phyloP scores from a whole-genome alignment of 1,140 invertebrate species.

The Drosophila prosaltans region DNA sequence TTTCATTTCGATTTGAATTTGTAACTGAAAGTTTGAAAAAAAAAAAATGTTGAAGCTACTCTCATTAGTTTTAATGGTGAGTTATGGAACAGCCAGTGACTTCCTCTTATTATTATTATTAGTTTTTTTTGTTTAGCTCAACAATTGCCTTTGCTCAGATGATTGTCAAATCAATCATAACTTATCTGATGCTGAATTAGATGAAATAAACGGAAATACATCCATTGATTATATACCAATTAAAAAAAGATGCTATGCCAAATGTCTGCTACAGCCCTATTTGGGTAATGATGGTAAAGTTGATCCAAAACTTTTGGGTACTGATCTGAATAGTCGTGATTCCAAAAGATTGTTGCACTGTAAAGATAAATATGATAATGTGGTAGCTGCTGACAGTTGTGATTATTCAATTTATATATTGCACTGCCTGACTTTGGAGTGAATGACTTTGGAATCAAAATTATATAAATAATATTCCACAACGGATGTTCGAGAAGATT shows the following conservation, averaged over 20 bases:
- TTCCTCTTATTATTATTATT: not conserved
- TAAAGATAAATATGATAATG: slow-evolving; percentile 2
- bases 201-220: not conserved
- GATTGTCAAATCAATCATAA: not conserved
- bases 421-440: not conserved
- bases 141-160: not conserved
- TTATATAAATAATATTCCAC: not conserved
- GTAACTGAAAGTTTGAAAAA: not conserved
- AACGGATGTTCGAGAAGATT: not conserved
- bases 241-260: not conserved
- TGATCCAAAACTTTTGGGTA: not conserved
- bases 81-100: not conserved
- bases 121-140: not conserved
- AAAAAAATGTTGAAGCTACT: not conserved
- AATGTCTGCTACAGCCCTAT: not conserved
- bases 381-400: not conserved
- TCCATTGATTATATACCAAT: not conserved
- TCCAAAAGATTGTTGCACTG: not conserved
- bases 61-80: not conserved
- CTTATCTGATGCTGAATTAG: not conserved
- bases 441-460: not conserved
- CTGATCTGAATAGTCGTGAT: not conserved
- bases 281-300: not conserved
- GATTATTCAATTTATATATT: slow-evolving; percentile 13
- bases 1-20: not conserved